Percentiles rank a stretch among this genome's conserved stretches.
These are phyloP conservation scores for Protomyctophum bolini DNA, from an alignment of 2,113 vertebrate species.

Conservation along the genomic window DNA sequence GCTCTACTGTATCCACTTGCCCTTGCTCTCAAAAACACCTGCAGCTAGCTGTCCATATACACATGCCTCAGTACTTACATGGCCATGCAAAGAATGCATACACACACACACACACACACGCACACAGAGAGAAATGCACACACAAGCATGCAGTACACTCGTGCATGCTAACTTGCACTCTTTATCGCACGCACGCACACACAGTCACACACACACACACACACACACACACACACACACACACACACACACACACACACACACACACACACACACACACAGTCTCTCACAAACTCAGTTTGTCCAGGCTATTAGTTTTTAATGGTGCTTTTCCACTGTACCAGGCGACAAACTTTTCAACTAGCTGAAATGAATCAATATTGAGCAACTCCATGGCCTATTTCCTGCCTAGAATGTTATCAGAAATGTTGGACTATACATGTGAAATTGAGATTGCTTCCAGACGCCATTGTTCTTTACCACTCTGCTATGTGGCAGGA, in stretches of 20 bases:
- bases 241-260: background rate
- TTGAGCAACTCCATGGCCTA: too few species aligned
- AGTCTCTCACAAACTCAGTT: too few species aligned
- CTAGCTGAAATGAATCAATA: too few species aligned
- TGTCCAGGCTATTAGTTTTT: too few species aligned
- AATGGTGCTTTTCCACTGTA: too few species aligned
- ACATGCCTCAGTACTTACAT: background rate
- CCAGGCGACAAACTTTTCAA: too few species aligned
- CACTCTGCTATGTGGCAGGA: too few species aligned
- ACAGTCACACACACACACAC: background rate
- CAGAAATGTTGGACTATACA: too few species aligned
- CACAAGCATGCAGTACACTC: background rate
- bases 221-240: background rate
- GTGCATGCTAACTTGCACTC: background rate
- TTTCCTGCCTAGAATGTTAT: too few species aligned
- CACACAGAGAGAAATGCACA: background rate
- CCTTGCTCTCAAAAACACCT: background rate
- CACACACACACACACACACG: too few species aligned
- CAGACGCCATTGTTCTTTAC: too few species aligned
- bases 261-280: background rate
- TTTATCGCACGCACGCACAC: background rate
- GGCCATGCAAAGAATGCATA: background rate
- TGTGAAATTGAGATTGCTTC: too few species aligned
- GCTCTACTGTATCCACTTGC: constrained; percentile 30
- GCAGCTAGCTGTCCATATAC: background rate